These are phyloP conservation scores for Maniola hyperantus DNA, from an alignment of 2,888 invertebrate genomes.

Conservation along the genomic window DNA sequence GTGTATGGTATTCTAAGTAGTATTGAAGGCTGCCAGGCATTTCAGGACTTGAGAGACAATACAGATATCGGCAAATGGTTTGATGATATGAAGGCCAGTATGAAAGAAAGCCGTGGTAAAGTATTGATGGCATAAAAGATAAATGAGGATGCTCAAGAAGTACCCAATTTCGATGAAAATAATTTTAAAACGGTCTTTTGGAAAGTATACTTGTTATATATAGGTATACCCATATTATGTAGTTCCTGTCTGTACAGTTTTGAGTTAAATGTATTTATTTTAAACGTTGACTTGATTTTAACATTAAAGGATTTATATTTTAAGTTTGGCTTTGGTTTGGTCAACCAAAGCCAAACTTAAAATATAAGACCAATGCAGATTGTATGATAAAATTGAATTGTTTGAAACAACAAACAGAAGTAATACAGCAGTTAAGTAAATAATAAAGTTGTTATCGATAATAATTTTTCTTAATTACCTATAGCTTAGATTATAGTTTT, in stretches of 20 bases:
- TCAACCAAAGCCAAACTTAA: too few species aligned
- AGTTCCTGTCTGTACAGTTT: conserved; percentile 11
- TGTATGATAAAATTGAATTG: neutral
- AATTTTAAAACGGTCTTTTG: neutral
- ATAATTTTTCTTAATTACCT: neutral
- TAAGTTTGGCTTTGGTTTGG: neutral
- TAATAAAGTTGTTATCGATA: neutral
- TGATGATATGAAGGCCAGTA: conserved; percentile 85
- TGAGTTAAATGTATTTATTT: conserved; percentile 7
- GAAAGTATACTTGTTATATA: neutral
- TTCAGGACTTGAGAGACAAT: conserved; percentile 88
- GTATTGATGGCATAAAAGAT: conserved; percentile 44
- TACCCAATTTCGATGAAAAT: neutral
- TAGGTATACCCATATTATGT: neutral
- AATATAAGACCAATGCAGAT: too few species aligned
- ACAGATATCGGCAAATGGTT: conserved; percentile 92
- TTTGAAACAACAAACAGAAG: too few species aligned
- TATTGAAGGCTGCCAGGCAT: conserved; percentile 96
- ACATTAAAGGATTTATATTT: neutral
- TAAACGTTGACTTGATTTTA: neutral
- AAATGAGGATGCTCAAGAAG: neutral
- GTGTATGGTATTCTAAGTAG: conserved; percentile 95
- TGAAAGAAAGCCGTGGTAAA: conserved; percentile 83
- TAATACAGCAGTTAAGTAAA: neutral
- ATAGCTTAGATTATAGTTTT: neutral